Evolutionary conservation across 2,113 vertebrate genomes (phyloP), one percentile per base, ranked within the genome.

Genomic region (Hippoglossus stenolepis): DNA sequence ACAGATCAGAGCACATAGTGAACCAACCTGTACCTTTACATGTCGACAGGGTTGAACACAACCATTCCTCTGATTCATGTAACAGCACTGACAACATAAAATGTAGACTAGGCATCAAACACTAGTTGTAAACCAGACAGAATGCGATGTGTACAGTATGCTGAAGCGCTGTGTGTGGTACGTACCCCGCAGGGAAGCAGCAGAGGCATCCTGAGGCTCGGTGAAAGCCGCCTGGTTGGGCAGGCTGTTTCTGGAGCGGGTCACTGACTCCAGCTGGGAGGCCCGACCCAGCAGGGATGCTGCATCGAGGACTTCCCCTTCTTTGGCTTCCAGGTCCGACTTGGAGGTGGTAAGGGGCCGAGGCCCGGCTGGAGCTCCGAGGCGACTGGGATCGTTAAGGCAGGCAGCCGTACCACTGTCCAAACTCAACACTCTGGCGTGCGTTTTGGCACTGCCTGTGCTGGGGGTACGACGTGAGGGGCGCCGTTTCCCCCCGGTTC

Each of bases 251-350:
- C 98, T 95, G 88, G 98, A 99, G 31, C 97, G 96, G 75, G 97
- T 99, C 90, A 99, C 97, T 0, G 97, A 98, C 94, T 99, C 98
- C 94, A 99, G 94, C 81, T 99, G 98, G 80, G 97, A 98, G 91
- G 98, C 98, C 78, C 98, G 95, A 77, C 98, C 98, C 93, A 99
- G 91, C 69, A 99, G 94, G 73, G 96, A 98, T 2, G 96, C 96
- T 53, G 98, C 97, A 80, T 99, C 98, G 91, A 99, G 95, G 85
- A 99, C 96, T 94, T 99, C 98, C 90, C 98, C 98, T 93, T 99
- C 98, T 96, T 99, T 99, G 95, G 97, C 97, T 95, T 99, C 98
- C 79, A 99, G 94, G 92, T 99, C 97, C 13, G 98, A 99, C 89
- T 99, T 99, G 84, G 98, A 99, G 91, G 97, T 99, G 90, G 97